Evolutionary conservation across 2,113 vertebrate species (phyloP).

Genomic region (Carlito syrichta): DNA sequence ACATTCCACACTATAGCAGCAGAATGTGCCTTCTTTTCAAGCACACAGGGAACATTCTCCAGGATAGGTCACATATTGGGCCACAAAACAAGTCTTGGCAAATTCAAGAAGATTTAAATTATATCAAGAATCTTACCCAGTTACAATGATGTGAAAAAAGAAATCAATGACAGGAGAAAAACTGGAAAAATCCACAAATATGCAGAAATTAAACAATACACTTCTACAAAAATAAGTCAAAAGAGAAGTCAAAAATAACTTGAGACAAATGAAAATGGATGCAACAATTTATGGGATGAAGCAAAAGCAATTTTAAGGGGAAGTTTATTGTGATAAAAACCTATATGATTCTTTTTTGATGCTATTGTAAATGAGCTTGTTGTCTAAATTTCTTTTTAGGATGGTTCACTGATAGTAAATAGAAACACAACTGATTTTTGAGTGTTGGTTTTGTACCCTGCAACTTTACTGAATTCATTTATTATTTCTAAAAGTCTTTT

Average conservation of each 20-base stretch:
- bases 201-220: not conserved
- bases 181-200: not conserved
- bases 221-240: not conserved
- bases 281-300: not conserved
- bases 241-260: not conserved
- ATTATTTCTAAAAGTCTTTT: not conserved
- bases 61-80: not conserved
- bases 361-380: not conserved
- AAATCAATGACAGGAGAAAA: not conserved
- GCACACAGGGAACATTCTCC: not conserved
- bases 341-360: not conserved
- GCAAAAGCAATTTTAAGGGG: not conserved
- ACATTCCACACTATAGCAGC: not conserved
- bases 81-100: not conserved
- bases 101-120: not conserved
- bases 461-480: not conserved
- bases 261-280: not conserved
- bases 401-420: not conserved
- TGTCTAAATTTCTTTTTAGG: not conserved
- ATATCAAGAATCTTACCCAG: not conserved
- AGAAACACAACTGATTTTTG: not conserved
- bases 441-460: not conserved
- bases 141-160: not conserved
- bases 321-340: not conserved
- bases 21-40: not conserved